Conservation (phyloP, 2,888 invertebrate species). For the Apomyelois bistriatella region DNA sequence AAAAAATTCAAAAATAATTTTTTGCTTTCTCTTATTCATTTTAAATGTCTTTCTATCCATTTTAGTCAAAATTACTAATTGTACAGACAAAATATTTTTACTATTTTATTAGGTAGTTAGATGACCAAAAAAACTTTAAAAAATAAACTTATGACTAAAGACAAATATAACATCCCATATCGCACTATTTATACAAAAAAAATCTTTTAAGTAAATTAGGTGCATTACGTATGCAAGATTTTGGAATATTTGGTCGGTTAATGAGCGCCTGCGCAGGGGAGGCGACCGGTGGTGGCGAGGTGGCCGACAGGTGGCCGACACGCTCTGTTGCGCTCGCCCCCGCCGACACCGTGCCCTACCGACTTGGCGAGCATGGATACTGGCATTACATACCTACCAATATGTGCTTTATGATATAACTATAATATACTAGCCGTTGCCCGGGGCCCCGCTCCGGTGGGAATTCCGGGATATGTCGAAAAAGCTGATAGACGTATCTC, state of each 20-base stretch:
- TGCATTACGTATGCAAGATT: conserved; percentile 55
- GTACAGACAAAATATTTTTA: too few relatives aligned
- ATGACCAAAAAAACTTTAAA: too few relatives aligned
- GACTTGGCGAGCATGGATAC: conserved; percentile 1
- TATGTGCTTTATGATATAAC: background rate
- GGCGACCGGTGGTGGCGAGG: conserved; percentile 49
- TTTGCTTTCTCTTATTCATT: too few relatives aligned
- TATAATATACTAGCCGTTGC: too few relatives aligned
- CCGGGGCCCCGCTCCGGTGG: too few relatives aligned
- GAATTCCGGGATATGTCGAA: too few relatives aligned
- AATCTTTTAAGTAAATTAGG: conserved; percentile 37
- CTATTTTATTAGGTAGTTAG: too few relatives aligned
- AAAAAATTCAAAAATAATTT: too few relatives aligned
- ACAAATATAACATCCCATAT: background rate
- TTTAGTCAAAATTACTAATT: too few relatives aligned
- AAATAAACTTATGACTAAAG: too few relatives aligned
- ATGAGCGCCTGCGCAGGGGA: conserved; percentile 36
- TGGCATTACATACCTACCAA: background rate
- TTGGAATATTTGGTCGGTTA: conserved; percentile 65
- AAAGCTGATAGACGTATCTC: too few relatives aligned
- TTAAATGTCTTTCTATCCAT: too few relatives aligned
- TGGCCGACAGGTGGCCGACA: conserved; percentile 67
- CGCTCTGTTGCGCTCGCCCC: conserved; percentile 49
- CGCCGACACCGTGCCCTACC: conserved; percentile 19
- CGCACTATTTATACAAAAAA: background rate